These are phyloP conservation scores for Petrolisthes manimaculis DNA, from an alignment of 2,888 invertebrate genomes.

Conservation along the genomic window DNA sequence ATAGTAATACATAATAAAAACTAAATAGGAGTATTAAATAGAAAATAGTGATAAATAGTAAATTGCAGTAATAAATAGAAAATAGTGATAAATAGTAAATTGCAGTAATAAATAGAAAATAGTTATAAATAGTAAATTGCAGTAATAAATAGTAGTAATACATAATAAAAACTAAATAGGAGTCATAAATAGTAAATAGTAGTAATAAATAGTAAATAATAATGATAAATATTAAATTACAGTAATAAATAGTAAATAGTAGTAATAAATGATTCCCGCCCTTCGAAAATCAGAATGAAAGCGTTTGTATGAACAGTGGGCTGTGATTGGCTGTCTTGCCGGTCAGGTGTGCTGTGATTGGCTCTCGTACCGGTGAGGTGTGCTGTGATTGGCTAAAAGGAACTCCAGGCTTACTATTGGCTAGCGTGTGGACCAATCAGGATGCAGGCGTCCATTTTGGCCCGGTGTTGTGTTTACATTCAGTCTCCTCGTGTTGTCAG, in stretches of 20 bases:
- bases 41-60: too few relatives aligned
- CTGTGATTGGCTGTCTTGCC: constrained; percentile 21
- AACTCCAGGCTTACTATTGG: background rate
- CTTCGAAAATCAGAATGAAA: constrained; percentile 51
- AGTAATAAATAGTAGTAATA: too few relatives aligned
- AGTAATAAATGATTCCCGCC: constrained; percentile 29
- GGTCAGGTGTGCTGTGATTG: constrained; percentile 2
- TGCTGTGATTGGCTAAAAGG: constrained; percentile 19
- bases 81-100: too few relatives aligned
- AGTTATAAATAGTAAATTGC: too few relatives aligned
- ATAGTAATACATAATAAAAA: too few relatives aligned
- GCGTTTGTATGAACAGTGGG: background rate
- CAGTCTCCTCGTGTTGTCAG: constrained; percentile 1
- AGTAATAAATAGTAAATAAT: too few relatives aligned
- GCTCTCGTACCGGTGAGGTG: background rate
- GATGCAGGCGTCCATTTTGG: constrained; percentile 56
- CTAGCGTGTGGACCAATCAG: constrained; percentile 24
- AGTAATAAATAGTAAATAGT: too few relatives aligned
- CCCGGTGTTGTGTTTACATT: constrained; percentile 55
- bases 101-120: background rate
- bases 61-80: too few relatives aligned
- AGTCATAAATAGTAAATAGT: too few relatives aligned
- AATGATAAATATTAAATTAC: too few relatives aligned
- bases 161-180: too few relatives aligned
- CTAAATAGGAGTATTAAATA: too few relatives aligned